phyloP scores from a whole-genome alignment of 2,888 invertebrate genomes.

The Tenthredo amoena region DNA sequence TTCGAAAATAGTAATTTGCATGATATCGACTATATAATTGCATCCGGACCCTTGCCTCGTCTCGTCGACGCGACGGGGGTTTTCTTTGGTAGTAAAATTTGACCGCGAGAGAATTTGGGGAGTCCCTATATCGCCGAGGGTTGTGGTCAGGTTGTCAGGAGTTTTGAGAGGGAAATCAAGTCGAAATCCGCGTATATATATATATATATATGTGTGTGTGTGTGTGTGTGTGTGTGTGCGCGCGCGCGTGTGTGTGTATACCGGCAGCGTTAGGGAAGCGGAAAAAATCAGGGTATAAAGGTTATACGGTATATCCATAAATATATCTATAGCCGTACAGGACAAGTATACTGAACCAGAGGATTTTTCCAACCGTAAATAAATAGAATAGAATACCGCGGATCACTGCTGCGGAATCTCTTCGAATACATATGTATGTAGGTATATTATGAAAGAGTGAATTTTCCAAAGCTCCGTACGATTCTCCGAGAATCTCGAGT shows the following conservation, averaged over 20 bases:
- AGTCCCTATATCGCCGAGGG: background rate
- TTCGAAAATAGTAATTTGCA: constrained; percentile 60
- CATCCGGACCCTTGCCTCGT: background rate
- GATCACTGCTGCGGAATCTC: constrained; percentile 9
- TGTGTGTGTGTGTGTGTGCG: too few relatives aligned
- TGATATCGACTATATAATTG: constrained; percentile 63
- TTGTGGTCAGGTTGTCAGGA: background rate
- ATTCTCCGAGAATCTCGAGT: background rate
- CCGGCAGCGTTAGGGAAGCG: background rate
- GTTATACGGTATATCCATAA: background rate
- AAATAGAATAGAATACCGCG: constrained; percentile 26
- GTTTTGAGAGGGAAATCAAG: constrained; percentile 22
- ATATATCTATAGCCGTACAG: background rate
- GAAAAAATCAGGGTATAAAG: background rate
- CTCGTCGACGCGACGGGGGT: background rate
- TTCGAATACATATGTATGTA: background rate
- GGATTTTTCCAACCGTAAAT: constrained; percentile 32
- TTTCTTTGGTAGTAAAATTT: constrained; percentile 22
- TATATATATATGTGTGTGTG: too few relatives aligned
- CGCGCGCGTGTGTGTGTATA: too few relatives aligned
- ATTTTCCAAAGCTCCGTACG: background rate
- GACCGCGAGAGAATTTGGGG: background rate
- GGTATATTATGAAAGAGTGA: background rate
- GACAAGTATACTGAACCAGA: background rate
- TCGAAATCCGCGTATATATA: background rate